Evolutionary conservation across 2,113 vertebrate species (phyloP).

Genomic region (Morone saxatilis): DNA sequence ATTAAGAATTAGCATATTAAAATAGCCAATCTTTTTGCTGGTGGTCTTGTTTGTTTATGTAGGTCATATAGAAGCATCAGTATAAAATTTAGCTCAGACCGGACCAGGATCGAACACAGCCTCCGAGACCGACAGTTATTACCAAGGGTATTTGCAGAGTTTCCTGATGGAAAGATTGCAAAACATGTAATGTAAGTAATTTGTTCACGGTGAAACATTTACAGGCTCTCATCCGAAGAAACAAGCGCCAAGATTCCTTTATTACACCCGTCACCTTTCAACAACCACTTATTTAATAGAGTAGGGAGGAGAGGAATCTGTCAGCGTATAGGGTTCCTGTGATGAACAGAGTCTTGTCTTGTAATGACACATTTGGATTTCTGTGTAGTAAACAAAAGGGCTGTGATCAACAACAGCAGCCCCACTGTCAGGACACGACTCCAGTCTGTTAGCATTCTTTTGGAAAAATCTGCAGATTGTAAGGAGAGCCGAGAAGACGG

Average conservation of each 20-base stretch:
- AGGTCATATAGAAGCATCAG: too few relatives aligned
- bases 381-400: slow-evolving; percentile 47
- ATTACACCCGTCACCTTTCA: slow-evolving; percentile 32
- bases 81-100: too few relatives aligned
- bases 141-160: too few relatives aligned
- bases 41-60: too few relatives aligned
- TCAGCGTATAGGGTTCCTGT: too few relatives aligned
- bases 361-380: slow-evolving; percentile 43
- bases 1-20: too few relatives aligned
- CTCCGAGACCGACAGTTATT: too few relatives aligned
- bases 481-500: slow-evolving; percentile 34
- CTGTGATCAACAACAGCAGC: slow-evolving; percentile 36
- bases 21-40: too few relatives aligned
- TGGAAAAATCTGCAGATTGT: slow-evolving; percentile 47
- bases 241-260: slow-evolving; percentile 7
- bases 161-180: too few relatives aligned
- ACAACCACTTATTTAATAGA: slow-evolving; percentile 45
- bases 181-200: neutral
- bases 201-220: slow-evolving; percentile 38
- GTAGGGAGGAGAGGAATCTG: slow-evolving; percentile 20
- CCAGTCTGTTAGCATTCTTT: slow-evolving; percentile 50
- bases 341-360: neutral
- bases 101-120: too few relatives aligned
- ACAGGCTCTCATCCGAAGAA: slow-evolving; percentile 1
- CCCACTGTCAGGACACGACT: slow-evolving; percentile 36